Evolutionary conservation across 2,888 invertebrate species (phyloP).

Genomic region (Dione juno): DNA sequence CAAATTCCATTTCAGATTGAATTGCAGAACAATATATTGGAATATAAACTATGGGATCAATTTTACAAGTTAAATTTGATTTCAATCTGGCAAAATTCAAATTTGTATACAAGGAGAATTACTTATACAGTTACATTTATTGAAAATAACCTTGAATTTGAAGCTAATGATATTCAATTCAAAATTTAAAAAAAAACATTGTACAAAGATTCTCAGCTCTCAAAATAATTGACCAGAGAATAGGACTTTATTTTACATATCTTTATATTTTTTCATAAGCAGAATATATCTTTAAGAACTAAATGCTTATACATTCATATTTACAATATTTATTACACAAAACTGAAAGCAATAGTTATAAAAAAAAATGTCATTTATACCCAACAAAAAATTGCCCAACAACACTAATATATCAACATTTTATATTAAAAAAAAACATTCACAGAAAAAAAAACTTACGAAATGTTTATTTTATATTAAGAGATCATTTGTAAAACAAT

Average conservation of each 20-base stretch:
- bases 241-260: too few relatives aligned
- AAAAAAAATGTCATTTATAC: not conserved
- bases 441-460: not conserved
- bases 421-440: not conserved
- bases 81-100: not conserved
- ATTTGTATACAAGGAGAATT: not conserved
- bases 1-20: too few relatives aligned
- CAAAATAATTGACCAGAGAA: not conserved
- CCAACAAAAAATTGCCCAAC: not conserved
- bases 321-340: too few relatives aligned
- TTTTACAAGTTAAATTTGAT: not conserved
- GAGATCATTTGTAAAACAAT: conserved; percentile 15
- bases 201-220: not conserved
- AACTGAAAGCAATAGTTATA: not conserved
- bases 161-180: not conserved
- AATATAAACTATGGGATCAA: not conserved
- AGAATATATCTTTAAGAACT: too few relatives aligned
- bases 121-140: too few relatives aligned
- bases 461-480: conserved; percentile 13
- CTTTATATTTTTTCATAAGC: too few relatives aligned
- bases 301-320: too few relatives aligned
- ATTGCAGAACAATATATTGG: not conserved
- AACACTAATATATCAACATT: not conserved
- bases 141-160: not conserved
- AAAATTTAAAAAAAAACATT: not conserved